Evolutionary conservation across 2,797 vertebrate genomes (phyloP).

Genomic region (Sebastolobus alascanus): DNA sequence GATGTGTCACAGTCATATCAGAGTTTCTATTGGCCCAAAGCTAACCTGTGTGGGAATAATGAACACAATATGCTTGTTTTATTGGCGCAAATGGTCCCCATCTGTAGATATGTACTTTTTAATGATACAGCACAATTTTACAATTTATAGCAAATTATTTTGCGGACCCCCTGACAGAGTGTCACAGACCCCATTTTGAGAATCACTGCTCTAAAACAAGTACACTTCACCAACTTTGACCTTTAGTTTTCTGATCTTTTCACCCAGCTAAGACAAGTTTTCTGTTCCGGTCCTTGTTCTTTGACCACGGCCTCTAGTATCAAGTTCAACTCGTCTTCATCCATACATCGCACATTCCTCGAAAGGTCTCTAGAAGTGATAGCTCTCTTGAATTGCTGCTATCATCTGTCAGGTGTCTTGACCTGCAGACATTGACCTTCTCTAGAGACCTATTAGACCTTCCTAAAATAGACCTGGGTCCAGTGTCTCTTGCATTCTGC

Average conservation of each 20-base stretch:
- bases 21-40: background rate
- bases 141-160: no score
- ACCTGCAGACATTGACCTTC: slow-evolving; percentile 3
- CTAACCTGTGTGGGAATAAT: no score
- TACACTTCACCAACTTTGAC: background rate
- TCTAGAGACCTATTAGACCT: slow-evolving; percentile 17
- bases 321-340: background rate
- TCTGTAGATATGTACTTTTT: no score
- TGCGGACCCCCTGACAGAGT: no score
- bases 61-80: no score
- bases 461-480: slow-evolving; percentile 22
- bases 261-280: background rate
- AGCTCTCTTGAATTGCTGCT: background rate
- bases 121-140: no score
- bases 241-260: slow-evolving; percentile 13
- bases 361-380: slow-evolving; percentile 4
- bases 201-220: background rate
- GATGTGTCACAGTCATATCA: background rate
- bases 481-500: slow-evolving; percentile 10
- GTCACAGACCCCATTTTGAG: no score
- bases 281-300: background rate
- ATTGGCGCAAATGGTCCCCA: no score
- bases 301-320: background rate
- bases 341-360: background rate
- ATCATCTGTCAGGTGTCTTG: slow-evolving; percentile 22